Percentiles rank a stretch among this genome's conserved stretches.
phyloP scores from a whole-genome alignment of 2,113 vertebrate species.

The Manacus vitellinus region DNA sequence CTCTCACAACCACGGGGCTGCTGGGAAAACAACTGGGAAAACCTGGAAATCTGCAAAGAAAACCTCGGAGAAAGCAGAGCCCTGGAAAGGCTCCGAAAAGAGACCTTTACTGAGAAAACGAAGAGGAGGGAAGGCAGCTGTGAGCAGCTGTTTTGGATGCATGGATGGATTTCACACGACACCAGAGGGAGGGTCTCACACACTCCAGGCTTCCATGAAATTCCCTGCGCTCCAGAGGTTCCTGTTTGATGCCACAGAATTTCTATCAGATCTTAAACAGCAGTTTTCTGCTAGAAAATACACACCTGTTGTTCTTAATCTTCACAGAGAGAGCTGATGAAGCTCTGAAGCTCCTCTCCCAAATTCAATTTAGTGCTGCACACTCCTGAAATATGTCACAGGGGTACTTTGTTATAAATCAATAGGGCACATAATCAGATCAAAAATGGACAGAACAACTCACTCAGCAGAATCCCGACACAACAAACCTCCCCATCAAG shows the following conservation, averaged over 20 bases:
- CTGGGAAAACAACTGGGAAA: slow-evolving; percentile 61
- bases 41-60: slow-evolving; percentile 60
- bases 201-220: neutral
- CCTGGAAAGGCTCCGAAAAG: neutral
- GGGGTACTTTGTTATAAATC: neutral
- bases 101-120: neutral
- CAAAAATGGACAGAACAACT: neutral
- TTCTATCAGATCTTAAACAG: neutral
- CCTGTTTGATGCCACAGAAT: fast-evolving
- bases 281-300: neutral
- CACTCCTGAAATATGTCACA: neutral
- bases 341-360: neutral
- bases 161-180: neutral
- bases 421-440: neutral
- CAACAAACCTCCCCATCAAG: neutral
- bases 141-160: neutral
- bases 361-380: neutral
- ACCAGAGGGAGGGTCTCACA: neutral
- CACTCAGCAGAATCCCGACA: neutral
- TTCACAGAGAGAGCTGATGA: neutral
- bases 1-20: neutral
- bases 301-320: neutral
- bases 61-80: neutral
- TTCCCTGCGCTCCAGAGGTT: neutral
- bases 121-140: neutral